phyloP scores from a whole-genome alignment of 2,797 vertebrate genomes.

The Myotis myotis region DNA sequence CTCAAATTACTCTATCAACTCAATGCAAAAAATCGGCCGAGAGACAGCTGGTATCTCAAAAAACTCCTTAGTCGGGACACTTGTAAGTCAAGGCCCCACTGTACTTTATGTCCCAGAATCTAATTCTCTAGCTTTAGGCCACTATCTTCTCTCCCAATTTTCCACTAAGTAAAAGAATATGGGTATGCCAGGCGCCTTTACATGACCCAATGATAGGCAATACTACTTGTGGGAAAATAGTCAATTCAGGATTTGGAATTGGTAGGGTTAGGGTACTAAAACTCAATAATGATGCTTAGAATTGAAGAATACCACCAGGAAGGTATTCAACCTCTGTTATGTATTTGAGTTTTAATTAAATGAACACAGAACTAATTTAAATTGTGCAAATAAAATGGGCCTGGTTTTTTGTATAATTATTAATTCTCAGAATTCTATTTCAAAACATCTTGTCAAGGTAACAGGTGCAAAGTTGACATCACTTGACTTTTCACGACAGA shows the following conservation, averaged over 20 bases:
- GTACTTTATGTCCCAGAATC: neutral
- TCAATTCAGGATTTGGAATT: neutral
- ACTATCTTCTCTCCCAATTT: neutral
- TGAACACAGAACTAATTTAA: neutral
- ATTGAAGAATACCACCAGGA: neutral
- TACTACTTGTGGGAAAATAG: neutral
- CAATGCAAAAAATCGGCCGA: no score
- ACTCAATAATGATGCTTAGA: neutral
- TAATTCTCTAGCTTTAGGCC: neutral
- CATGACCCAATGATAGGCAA: neutral
- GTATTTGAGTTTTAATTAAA: neutral
- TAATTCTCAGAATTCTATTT: conserved; percentile 44
- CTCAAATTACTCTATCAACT: no score
- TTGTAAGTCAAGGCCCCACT: no score
- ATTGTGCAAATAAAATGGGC: neutral
- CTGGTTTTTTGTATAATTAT: neutral
- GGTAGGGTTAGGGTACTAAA: neutral
- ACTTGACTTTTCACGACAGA: neutral
- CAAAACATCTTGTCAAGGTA: neutral
- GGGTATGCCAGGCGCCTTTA: neutral
- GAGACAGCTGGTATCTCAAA: no score
- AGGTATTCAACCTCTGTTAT: neutral
- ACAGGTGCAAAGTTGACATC: neutral
- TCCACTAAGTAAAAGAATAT: neutral
- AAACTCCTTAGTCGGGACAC: no score